These are phyloP conservation scores for Muntiacus muntjak DNA, from an alignment of 2,113 vertebrate species.

Conservation along the genomic window DNA sequence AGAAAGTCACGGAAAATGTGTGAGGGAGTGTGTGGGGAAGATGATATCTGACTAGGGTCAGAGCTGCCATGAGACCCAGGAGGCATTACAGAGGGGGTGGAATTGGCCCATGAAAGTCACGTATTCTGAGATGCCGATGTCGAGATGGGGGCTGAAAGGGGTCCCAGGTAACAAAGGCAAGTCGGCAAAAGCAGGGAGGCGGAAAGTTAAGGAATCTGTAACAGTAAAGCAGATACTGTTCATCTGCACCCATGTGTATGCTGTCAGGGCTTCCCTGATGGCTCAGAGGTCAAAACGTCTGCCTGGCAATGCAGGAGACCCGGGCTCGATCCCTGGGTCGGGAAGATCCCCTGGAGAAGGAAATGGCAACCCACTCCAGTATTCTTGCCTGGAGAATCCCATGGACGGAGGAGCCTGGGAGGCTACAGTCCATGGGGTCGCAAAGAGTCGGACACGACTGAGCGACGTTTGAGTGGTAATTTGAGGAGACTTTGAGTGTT, in stretches of 20 bases:
- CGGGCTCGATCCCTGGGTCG: too few species aligned
- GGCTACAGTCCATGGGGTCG: too few species aligned
- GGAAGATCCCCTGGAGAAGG: too few species aligned
- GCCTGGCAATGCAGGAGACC: too few species aligned
- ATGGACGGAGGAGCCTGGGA: too few species aligned
- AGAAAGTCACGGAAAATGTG: background rate
- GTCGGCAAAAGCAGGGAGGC: too few species aligned
- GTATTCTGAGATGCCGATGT: accelerated
- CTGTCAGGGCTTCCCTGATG: too few species aligned
- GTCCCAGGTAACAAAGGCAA: background rate
- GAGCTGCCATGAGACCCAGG: background rate
- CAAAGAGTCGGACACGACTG: too few species aligned
- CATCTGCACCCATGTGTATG: accelerated
- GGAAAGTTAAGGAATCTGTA: accelerated
- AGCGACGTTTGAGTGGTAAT: accelerated
- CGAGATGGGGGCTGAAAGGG: background rate
- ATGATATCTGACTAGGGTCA: accelerated
- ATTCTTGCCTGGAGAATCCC: too few species aligned
- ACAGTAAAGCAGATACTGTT: accelerated
- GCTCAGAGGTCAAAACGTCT: too few species aligned
- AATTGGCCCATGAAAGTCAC: background rate
- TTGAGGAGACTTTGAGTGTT: background rate
- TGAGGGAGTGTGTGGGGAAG: accelerated
- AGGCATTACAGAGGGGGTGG: background rate
- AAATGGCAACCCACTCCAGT: too few species aligned